Conservation (phyloP, 2,888 invertebrate genomes). For the Cryptus viduatorius region DNA sequence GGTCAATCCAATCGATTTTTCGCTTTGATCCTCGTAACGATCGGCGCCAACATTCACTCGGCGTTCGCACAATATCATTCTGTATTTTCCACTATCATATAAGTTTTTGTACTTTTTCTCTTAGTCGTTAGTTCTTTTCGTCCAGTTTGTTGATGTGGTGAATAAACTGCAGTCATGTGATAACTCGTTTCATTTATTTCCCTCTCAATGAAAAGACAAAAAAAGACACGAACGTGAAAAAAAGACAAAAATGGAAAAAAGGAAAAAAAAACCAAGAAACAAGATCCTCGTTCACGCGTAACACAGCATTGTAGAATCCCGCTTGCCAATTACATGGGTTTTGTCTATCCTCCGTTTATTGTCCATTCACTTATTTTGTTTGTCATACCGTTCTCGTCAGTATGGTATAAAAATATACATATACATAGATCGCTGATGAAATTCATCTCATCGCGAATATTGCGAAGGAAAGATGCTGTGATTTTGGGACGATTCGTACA, state of each 20-base stretch:
- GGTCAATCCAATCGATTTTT: conserved; percentile 3
- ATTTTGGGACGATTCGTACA: conserved; percentile 25
- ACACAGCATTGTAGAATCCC: conserved; percentile 64
- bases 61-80: conserved; percentile 41
- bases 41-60: conserved; percentile 3
- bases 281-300: conserved; percentile 61
- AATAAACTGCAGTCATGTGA: conserved; percentile 85
- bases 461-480: conserved; percentile 32
- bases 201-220: conserved; percentile 76
- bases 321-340: conserved; percentile 63
- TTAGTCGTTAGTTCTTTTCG: conserved; percentile 73
- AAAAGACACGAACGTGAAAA: conserved; percentile 48
- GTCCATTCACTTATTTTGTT: conserved; percentile 47
- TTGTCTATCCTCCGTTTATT: conserved; percentile 58
- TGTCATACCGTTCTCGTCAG: neutral
- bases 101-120: conserved; percentile 70
- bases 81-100: conserved; percentile 61
- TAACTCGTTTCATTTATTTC: conserved; percentile 84
- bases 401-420: neutral
- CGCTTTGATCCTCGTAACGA: conserved; percentile 1
- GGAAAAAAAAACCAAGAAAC: conserved; percentile 14
- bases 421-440: conserved; percentile 6
- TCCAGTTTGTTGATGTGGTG: conserved; percentile 83
- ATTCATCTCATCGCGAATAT: conserved; percentile 7
- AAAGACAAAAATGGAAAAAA: conserved; percentile 39